Percentiles rank a stretch among this genome's conserved stretches.
Evolutionary conservation across 2,797 vertebrate species (phyloP).

Genomic region (Leptoclinus maculatus): DNA sequence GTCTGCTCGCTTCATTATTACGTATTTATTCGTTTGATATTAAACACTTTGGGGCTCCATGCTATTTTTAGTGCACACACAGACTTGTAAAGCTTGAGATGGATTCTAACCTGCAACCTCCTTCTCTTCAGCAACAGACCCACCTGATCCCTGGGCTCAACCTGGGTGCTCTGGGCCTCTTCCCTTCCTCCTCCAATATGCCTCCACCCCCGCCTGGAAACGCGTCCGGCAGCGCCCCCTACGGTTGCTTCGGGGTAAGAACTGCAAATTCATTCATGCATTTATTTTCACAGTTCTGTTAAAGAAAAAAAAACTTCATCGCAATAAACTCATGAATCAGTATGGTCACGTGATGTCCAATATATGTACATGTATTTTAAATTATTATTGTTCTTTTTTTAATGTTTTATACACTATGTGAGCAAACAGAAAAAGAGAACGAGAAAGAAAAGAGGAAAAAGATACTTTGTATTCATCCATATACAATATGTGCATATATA

Average conservation of each 20-base stretch:
- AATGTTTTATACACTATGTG: no score
- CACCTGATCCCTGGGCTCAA: slow-evolving; percentile 96
- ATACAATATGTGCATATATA: neutral
- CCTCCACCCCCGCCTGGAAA: slow-evolving; percentile 91
- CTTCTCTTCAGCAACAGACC: slow-evolving; percentile 88
- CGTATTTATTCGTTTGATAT: neutral
- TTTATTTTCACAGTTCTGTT: no score
- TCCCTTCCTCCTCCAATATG: slow-evolving; percentile 92
- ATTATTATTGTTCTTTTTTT: no score
- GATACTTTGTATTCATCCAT: no score
- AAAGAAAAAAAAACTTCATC: no score
- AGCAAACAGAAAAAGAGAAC: no score
- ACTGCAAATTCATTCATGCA: no score
- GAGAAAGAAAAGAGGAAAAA: no score
- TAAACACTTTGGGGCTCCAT: neutral
- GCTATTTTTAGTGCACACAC: neutral
- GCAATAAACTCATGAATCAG: no score
- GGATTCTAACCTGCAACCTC: slow-evolving; percentile 35
- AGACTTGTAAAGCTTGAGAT: neutral
- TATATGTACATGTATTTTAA: no score
- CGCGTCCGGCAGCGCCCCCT: slow-evolving; percentile 85
- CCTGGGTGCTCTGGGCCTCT: slow-evolving; percentile 92
- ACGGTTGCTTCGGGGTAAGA: slow-evolving; percentile 92
- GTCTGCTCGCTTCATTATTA: slow-evolving; percentile 27
- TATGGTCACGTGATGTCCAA: no score